Conservation (phyloP, 2,888 invertebrate species). For the Cephonodes hylas region DNA sequence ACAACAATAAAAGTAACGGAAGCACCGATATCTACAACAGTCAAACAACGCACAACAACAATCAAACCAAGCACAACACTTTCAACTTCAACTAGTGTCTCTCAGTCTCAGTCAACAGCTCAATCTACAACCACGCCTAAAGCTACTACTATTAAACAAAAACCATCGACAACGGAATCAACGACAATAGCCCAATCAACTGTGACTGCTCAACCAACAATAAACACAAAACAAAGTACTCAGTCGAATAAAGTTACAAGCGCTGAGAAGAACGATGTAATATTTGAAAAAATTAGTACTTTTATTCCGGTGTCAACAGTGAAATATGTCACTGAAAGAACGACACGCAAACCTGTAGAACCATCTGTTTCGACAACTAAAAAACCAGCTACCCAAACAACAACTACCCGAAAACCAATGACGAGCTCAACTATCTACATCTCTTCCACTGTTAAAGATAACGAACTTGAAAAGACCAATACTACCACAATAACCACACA, state of each 20-base stretch:
- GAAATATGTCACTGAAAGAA: conserved; percentile 50
- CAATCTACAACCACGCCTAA: conserved; percentile 29
- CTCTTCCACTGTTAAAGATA: conserved; percentile 32
- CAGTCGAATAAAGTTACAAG: conserved; percentile 31
- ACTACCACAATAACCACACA: conserved; percentile 69
- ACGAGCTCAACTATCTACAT: conserved; percentile 27
- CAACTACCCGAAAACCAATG: conserved; percentile 32
- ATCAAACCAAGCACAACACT: conserved; percentile 22
- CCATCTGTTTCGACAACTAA: conserved; percentile 35
- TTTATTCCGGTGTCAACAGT: conserved; percentile 59
- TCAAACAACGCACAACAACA: conserved; percentile 26
- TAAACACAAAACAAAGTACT: conserved; percentile 25
- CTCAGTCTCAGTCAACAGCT: conserved; percentile 26
- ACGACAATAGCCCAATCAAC: conserved; percentile 18
- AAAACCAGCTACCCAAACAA: conserved; percentile 19
- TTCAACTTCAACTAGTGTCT: conserved; percentile 17
- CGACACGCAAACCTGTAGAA: conserved; percentile 38
- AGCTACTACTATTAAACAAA: conserved; percentile 22
- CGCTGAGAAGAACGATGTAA: conserved; percentile 42
- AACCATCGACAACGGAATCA: conserved; percentile 18
- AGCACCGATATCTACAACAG: conserved; percentile 18
- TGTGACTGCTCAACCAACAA: neutral
- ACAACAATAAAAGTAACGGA: conserved; percentile 11
- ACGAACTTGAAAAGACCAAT: conserved; percentile 53
- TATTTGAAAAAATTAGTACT: conserved; percentile 58